Percentiles rank a stretch among this genome's conserved stretches.
These are phyloP conservation scores for Nannobrachium achirus DNA, from an alignment of 2,113 vertebrate genomes.

Conservation along the genomic window DNA sequence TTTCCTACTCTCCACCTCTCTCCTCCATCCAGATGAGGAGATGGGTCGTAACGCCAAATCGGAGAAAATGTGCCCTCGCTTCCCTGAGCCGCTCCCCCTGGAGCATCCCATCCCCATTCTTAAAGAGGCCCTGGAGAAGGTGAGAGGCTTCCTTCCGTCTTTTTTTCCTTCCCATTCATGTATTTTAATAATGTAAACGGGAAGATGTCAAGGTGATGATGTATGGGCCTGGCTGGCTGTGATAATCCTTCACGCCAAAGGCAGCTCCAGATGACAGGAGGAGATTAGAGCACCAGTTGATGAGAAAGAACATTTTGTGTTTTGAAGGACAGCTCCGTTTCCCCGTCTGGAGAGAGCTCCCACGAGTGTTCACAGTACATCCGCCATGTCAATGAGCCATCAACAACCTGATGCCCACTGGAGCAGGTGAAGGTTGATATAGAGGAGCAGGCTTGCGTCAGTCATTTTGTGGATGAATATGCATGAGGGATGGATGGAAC, in stretches of 20 bases:
- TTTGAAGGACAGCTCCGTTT: conserved; percentile 14
- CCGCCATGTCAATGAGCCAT: not conserved
- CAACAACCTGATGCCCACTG: not conserved
- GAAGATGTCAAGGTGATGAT: conserved; percentile 38
- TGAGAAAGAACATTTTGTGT: conserved; percentile 31
- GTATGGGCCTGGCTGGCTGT: conserved; percentile 22
- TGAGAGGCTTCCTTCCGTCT: conserved; percentile 50
- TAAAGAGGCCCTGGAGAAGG: conserved; percentile 92
- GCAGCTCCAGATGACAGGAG: conserved; percentile 44
- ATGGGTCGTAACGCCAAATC: conserved; percentile 50
- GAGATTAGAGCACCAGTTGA: conserved; percentile 58
- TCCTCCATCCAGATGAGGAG: conserved; percentile 59
- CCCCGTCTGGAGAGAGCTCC: not conserved
- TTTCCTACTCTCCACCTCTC: not conserved
- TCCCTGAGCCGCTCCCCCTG: conserved; percentile 85
- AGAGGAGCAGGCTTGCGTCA: not conserved
- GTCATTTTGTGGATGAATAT: not conserved
- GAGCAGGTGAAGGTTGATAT: not conserved
- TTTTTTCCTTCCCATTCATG: conserved; percentile 1
- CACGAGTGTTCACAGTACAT: not conserved
- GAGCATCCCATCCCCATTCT: conserved; percentile 89
- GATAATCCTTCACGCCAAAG: conserved; percentile 60
- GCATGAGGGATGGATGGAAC: not conserved
- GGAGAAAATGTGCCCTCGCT: conserved; percentile 87
- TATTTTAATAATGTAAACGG: not conserved